Conservation (phyloP, 2,888 invertebrate species). For the Epirrita christyi region DNA sequence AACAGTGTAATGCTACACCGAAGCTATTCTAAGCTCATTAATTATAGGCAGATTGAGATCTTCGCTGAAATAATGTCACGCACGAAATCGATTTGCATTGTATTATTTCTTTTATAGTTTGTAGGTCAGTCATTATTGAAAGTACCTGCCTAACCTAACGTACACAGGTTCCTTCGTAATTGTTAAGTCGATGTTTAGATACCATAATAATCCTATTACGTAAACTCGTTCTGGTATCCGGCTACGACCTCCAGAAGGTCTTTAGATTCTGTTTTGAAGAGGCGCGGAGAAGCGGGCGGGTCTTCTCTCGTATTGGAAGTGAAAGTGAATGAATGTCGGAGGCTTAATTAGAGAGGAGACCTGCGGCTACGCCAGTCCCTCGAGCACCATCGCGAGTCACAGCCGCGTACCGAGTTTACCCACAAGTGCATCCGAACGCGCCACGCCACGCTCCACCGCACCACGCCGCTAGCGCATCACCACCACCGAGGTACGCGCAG, state of each 20-base stretch:
- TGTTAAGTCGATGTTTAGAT: conserved; percentile 35
- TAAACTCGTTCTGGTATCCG: conserved; percentile 68
- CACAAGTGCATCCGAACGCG: conserved; percentile 34
- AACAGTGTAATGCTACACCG: too few species aligned
- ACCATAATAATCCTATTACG: conserved; percentile 52
- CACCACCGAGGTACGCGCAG: conserved; percentile 66
- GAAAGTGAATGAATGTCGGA: conserved; percentile 84
- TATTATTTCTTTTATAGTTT: conserved; percentile 12
- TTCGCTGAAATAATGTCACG: neutral
- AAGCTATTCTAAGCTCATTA: too few species aligned
- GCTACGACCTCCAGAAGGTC: conserved; percentile 82
- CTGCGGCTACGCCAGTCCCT: conserved; percentile 77
- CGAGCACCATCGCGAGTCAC: conserved; percentile 69
- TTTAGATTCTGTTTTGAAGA: conserved; percentile 63
- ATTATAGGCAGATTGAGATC: neutral
- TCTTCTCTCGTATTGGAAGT: conserved; percentile 81
- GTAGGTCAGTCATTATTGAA: conserved; percentile 18
- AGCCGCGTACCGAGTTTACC: conserved; percentile 60
- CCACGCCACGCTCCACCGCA: conserved; percentile 34
- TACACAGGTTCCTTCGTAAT: conserved; percentile 15
- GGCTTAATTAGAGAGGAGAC: conserved; percentile 84
- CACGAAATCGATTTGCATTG: neutral
- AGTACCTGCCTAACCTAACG: conserved; percentile 13
- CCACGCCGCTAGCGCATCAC: conserved; percentile 45
- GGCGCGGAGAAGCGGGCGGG: conserved; percentile 68